These are phyloP conservation scores for Saguinus imperator DNA, from an alignment of 2,113 vertebrate species.

Conservation along the genomic window DNA sequence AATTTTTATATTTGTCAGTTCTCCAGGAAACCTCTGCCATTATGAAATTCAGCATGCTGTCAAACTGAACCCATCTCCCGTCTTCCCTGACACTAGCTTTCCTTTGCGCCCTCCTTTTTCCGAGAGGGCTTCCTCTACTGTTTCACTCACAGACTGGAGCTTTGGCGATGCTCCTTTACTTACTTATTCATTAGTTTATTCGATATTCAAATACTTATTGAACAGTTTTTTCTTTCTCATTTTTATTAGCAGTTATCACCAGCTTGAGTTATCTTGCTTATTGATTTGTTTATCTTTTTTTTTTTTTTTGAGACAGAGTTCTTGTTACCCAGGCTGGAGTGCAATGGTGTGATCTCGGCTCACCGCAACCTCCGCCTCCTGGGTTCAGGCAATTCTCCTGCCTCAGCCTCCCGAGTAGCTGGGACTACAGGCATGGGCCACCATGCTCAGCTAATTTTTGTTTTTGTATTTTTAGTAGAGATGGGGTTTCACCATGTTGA, in stretches of 20 bases:
- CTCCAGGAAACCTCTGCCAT: neutral
- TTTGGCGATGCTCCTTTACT: neutral
- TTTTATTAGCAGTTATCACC: neutral
- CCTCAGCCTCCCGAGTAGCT: too few species aligned
- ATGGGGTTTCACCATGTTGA: too few species aligned
- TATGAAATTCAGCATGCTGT: neutral
- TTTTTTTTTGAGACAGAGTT: too few species aligned
- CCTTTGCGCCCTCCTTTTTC: neutral
- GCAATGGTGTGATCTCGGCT: too few species aligned
- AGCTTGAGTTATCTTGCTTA: neutral
- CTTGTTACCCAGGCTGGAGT: too few species aligned
- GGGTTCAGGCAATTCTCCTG: too few species aligned
- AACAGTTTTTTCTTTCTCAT: neutral
- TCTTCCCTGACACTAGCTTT: neutral
- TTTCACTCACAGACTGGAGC: neutral
- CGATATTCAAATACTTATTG: neutral
- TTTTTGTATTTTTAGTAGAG: too few species aligned
- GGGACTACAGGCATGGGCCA: too few species aligned
- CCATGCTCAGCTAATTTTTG: too few species aligned
- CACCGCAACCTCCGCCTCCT: too few species aligned
- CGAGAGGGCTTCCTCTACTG: neutral
- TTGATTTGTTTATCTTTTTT: neutral
- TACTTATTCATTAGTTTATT: neutral
- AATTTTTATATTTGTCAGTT: neutral
- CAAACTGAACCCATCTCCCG: neutral